Base-by-base conservation (phyloP, 2,113 vertebrate species). In the Anhinga anhinga region DNA sequence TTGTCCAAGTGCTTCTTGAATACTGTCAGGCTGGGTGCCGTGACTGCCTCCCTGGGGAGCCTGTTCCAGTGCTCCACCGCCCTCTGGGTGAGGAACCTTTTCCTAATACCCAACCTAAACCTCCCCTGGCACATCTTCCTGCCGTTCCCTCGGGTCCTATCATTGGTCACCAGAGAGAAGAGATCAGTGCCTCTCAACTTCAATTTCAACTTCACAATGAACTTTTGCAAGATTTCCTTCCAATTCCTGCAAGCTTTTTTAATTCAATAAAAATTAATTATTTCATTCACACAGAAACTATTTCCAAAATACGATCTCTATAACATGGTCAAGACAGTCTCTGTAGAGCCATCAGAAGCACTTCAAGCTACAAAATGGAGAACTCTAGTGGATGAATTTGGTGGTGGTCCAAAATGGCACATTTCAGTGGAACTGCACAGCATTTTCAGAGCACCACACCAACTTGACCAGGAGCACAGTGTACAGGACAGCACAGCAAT, bases 401-500 rank as follows among this genome's bases (percentile, higher is more conserved):
- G 7, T 25, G 45, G 22, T 11, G 26, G 20, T 14, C 38, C 27
- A 36, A 32, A 50, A 13, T 1, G 5, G 4, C 11, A 3, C 0
- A 0, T 34, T 30, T 13, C 38, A n/a, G 11, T 17, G 49, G n/a
- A 61, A 76, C 11, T 20, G 38, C 20, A 10, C 30, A 36, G 38
- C 8, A 18, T 20, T 49, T 34, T 8, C 80, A 71, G 32, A 45
- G 1, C 2, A 8, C 15, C 36, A 20, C 1, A 5, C 9, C 44
- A 25, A 0, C 22, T 13, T 36, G 32, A 34, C 4, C 3, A 12
- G 45, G 38, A 44, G 7, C 56, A 44, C 10, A 10, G 10, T 1
- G 52, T 23, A 36, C n/a, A 50, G 58, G 45, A 26, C 26, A 45
- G 42, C n/a, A 44, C 22, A 53, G 13, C 22, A n/a, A 5, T 7